Conservation (phyloP, 2,113 vertebrate species). For the Craseonycteris thonglongyai region DNA sequence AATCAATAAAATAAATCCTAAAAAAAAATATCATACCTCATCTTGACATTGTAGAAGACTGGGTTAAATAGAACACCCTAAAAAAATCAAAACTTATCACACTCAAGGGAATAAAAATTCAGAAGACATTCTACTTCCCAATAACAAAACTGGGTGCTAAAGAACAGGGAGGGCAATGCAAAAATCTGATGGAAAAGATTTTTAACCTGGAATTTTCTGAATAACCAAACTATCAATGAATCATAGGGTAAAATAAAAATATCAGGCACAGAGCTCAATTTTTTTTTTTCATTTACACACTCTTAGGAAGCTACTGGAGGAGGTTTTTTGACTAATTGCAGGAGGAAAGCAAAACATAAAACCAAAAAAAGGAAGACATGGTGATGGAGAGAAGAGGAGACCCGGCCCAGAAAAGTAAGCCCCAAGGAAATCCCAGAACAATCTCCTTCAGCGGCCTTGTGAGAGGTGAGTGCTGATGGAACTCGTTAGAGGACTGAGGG, state of each 20-base stretch:
- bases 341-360: background rate
- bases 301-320: background rate
- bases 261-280: background rate
- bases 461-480: background rate
- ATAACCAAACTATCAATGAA: background rate
- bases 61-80: background rate
- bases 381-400: background rate
- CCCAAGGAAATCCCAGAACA: background rate
- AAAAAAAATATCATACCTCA: no score
- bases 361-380: background rate
- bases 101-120: slow-evolving; percentile 4
- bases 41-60: background rate
- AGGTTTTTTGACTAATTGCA: background rate
- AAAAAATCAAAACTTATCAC: background rate
- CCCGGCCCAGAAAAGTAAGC: background rate
- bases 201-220: background rate
- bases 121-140: background rate
- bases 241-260: background rate
- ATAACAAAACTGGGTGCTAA: background rate
- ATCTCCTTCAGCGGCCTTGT: background rate
- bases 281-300: background rate
- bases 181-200: background rate
- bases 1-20: no score
- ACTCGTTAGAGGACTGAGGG: background rate
- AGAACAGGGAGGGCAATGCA: background rate